Conservation (phyloP, 2,888 invertebrate species). For the Philereme transversata region DNA sequence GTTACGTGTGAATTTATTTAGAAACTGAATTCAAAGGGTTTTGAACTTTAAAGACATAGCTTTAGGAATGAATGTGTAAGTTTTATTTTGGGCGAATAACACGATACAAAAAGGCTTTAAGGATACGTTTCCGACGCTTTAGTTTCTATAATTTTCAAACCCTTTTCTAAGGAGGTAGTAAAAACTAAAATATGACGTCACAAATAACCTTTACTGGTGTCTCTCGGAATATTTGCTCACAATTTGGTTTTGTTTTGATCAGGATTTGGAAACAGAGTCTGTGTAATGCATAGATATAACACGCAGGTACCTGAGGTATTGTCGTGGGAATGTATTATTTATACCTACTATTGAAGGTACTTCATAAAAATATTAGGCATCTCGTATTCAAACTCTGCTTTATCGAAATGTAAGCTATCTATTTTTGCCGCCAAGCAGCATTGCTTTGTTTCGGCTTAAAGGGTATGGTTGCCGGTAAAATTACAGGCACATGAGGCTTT, state of each 20-base stretch:
- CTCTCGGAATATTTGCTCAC: conserved; percentile 7
- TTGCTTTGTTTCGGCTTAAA: no score
- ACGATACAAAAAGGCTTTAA: conserved; percentile 31
- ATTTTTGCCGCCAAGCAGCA: no score
- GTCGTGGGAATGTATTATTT: no score
- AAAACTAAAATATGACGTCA: conserved; percentile 32
- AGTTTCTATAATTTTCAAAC: conserved; percentile 35
- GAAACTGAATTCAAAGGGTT: conserved; percentile 38
- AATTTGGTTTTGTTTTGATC: conserved; percentile 1
- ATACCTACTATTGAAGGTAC: no score
- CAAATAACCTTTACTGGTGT: conserved; percentile 24
- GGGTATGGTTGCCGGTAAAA: no score
- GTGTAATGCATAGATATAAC: no score
- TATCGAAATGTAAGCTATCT: no score
- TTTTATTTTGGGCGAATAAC: conserved; percentile 28
- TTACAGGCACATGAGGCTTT: no score
- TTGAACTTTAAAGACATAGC: conserved; percentile 36
- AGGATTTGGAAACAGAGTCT: no score
- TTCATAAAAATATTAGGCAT: no score
- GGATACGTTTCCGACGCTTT: conserved; percentile 35
- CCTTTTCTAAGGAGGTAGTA: conserved; percentile 29
- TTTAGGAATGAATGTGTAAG: conserved; percentile 35
- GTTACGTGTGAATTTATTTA: conserved; percentile 39
- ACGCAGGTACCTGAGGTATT: no score
- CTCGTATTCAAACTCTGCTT: no score